Evolutionary conservation across 2,797 vertebrate genomes (phyloP).

Genomic region (Macropodus opercularis): DNA sequence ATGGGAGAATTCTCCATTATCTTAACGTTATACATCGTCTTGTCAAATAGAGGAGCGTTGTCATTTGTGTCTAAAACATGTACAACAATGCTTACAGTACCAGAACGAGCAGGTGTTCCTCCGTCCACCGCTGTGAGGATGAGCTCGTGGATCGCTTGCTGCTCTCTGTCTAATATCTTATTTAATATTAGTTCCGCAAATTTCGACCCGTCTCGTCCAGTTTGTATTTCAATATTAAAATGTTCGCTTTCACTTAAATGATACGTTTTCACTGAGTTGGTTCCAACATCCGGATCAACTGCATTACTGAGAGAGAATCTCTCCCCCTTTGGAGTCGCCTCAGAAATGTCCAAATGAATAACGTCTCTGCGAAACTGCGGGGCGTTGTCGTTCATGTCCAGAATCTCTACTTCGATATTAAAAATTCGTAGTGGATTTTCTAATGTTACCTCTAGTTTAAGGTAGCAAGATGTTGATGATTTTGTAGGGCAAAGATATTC

Average conservation of each 20-base stretch:
- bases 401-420: too few species aligned
- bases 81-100: constrained; percentile 67
- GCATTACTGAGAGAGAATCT: constrained; percentile 68
- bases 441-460: too few species aligned
- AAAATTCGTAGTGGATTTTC: too few species aligned
- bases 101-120: constrained; percentile 64
- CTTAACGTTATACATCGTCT: constrained; percentile 35
- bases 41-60: constrained; percentile 79
- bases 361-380: too few species aligned
- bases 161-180: constrained; percentile 67
- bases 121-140: constrained; percentile 76
- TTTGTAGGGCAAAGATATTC: constrained; percentile 53
- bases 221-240: constrained; percentile 64
- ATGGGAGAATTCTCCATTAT: constrained; percentile 59
- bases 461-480: not conserved
- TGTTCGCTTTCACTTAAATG: constrained; percentile 52
- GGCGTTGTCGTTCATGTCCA: too few species aligned
- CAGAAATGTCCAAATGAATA: too few species aligned
- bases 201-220: constrained; percentile 59
- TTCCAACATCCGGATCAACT: constrained; percentile 64
- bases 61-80: constrained; percentile 77
- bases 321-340: too few species aligned
- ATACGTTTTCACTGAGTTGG: constrained; percentile 61
- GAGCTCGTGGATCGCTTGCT: constrained; percentile 63
- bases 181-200: constrained; percentile 64